Conservation (phyloP, 2,888 invertebrate genomes). For the Abscondita cerata region DNA sequence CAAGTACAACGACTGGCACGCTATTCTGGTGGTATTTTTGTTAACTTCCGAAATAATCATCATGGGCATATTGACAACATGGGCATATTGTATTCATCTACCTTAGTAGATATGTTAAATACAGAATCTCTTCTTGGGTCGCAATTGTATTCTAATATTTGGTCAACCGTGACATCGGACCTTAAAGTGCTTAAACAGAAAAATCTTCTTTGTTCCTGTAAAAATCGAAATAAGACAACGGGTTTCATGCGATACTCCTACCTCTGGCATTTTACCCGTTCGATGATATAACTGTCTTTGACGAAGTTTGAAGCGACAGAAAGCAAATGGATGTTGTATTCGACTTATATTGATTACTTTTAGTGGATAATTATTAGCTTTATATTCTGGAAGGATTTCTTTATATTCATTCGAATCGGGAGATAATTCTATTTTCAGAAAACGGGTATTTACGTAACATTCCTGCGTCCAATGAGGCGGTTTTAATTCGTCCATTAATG, state of each 20-base stretch:
- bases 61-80: no score
- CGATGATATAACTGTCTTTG: constrained; percentile 7
- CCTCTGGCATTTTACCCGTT: no score
- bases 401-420: background rate
- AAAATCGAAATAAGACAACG: no score
- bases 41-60: no score
- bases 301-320: constrained; percentile 16
- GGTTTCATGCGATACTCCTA: no score
- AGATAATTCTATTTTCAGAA: background rate
- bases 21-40: no score
- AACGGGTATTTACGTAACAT: background rate
- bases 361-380: no score
- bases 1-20: no score
- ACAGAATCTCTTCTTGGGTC: constrained; percentile 5
- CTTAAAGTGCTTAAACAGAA: no score
- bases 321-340: constrained; percentile 34
- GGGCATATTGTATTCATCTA: no score
- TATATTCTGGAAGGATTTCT: background rate
- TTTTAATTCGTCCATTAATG: background rate
- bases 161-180: background rate
- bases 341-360: constrained; percentile 18
- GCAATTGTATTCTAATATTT: constrained; percentile 5
- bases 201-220: no score
- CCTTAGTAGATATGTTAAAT: no score
- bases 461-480: background rate